Base-by-base conservation (phyloP, 1,140 invertebrate genomes). In the Mylabris phalerata region DNA sequence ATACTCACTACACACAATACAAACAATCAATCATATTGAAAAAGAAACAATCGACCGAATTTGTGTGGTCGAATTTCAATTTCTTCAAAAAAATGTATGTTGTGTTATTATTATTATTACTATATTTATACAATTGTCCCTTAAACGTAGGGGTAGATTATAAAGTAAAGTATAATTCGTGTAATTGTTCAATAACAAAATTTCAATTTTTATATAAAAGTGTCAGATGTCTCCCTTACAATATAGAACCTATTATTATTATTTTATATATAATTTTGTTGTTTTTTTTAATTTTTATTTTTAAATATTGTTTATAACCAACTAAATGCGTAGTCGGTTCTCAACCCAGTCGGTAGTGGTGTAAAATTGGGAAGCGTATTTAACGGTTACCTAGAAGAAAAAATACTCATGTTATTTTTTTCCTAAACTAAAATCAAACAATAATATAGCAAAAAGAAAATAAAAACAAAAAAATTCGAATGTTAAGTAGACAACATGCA, bases 321-420 rank as follows among this genome's bases (percentile, higher is more conserved):
- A 65, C 51, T 57, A 32, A 32, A 49, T 51, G 61, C 59, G 54
- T 59, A 61, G 63, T 67, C 63, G 65, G 61, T 59, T 57, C 32
- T 32, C 54, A 55, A 62, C 62, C 65, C 66, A 70, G 61, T 65
- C 63, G 68, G 64, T 70, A 66, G 48, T 61, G 67, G 55, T 64
- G 56, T 54, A 55, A 5, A 32, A 32, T 32, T 61, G 64, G 50
- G 57, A 59, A 59, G 52, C 64, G 67, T 60, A 62, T 71, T 32
- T 73, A 73, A 67, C 70, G 71, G 63, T 71, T 71, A 57, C 68
- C 71, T 73, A 70, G 62, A 73, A 73, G 64, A 55, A 68, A 70
- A 70, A 51, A 67, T 60, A 5, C 32, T 5, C 32, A 50, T 39
- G 57, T 62, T 62, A 62, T 32, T 5, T 32, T 32, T 7, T 45